phyloP scores from a whole-genome alignment of 2,888 invertebrate genomes.

The Doris montereyensis region DNA sequence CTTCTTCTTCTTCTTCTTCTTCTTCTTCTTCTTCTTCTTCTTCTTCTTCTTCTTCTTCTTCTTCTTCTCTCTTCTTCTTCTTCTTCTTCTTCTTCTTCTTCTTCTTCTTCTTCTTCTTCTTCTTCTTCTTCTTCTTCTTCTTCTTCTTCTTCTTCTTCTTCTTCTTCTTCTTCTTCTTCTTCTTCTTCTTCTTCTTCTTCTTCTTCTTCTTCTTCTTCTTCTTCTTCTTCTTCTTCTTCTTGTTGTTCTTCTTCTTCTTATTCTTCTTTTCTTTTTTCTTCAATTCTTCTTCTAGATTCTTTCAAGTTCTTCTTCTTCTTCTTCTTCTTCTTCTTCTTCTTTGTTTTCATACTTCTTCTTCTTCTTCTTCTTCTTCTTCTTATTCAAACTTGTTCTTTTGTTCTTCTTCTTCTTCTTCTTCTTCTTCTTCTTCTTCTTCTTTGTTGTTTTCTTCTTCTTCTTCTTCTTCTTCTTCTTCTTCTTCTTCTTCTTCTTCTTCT shows the following conservation, averaged over 20 bases:
- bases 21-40: slow-evolving; percentile 53
- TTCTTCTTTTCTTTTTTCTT: too few species aligned
- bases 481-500: slow-evolving; percentile 69
- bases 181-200: not conserved
- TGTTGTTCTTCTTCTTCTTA: not conserved
- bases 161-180: not conserved
- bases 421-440: too few species aligned
- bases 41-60: slow-evolving; percentile 54
- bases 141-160: not conserved
- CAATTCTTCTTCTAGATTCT: slow-evolving; percentile 5
- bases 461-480: slow-evolving; percentile 69
- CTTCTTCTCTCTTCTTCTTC: not conserved
- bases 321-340: slow-evolving; percentile 74
- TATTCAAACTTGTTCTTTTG: too few species aligned
- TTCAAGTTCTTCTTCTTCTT: slow-evolving; percentile 45
- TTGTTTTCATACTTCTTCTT: too few species aligned
- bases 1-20: slow-evolving; percentile 46
- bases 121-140: not conserved
- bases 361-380: too few species aligned
- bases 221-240: not conserved
- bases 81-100: not conserved
- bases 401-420: too few species aligned
- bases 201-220: not conserved
- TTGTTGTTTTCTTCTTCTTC: too few species aligned
- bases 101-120: too few species aligned